A percentile compares a stretch with the other conserved stretches of the same genome.
Conservation (phyloP, 2,797 vertebrate species). For the Etheostoma nigrum region DNA sequence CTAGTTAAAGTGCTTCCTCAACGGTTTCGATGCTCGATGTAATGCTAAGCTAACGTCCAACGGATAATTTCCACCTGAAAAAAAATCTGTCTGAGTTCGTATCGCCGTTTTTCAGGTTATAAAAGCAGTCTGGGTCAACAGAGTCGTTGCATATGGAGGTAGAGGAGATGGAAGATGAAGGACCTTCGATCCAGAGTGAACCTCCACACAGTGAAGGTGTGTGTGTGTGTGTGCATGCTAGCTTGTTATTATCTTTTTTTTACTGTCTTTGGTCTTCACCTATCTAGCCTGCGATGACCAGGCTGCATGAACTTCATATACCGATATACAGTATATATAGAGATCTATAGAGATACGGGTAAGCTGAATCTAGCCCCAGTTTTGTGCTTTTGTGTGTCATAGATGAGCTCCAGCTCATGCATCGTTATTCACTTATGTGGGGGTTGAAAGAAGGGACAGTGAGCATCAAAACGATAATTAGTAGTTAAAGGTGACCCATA, state of each 20-base stretch:
- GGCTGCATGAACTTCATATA: not conserved
- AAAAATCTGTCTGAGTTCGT: not conserved
- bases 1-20: slow-evolving; percentile 42
- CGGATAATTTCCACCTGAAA: not conserved
- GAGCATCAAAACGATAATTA: not conserved
- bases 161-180: slow-evolving; percentile 68
- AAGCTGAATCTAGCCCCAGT: not conserved
- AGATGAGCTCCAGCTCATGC: not conserved
- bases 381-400: not conserved
- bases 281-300: not conserved
- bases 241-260: no score
- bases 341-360: not conserved
- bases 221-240: slow-evolving; percentile 45
- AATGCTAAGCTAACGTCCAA: not conserved
- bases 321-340: no score
- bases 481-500: no score
- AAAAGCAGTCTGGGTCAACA: slow-evolving; percentile 27
- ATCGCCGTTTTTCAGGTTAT: slow-evolving; percentile 24
- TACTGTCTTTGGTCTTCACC: not conserved
- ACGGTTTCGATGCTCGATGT: not conserved
- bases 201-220: slow-evolving; percentile 62
- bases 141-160: slow-evolving; percentile 69
- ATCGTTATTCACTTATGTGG: not conserved
- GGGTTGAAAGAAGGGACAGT: not conserved
- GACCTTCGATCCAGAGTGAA: slow-evolving; percentile 59